A percentile compares a stretch with the other conserved stretches of the same genome.
Conservation (phyloP, 2,113 vertebrate genomes). For the Dipodomys stephensi region DNA sequence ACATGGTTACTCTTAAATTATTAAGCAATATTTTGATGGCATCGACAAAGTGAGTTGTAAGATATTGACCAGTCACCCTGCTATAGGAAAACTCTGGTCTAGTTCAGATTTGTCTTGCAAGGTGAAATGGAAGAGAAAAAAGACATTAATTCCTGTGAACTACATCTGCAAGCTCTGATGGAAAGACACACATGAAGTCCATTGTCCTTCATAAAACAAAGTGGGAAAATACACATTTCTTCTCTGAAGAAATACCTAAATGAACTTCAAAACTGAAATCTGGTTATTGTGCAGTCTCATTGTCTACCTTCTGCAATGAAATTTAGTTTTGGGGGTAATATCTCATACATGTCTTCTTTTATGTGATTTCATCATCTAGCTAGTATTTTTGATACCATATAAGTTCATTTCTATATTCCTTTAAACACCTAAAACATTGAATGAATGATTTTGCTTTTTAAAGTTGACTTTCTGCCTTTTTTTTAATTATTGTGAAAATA, state of each 20-base stretch:
- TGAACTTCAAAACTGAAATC: conserved; percentile 69
- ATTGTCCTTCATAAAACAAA: conserved; percentile 76
- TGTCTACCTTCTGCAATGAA: conserved; percentile 4
- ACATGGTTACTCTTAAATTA: conserved; percentile 87
- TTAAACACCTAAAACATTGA: neutral
- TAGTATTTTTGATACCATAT: neutral
- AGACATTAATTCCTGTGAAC: conserved; percentile 83
- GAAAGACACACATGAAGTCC: conserved; percentile 74
- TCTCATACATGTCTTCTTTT: conserved; percentile 18
- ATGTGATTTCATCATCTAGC: conserved; percentile 5
- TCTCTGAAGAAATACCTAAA: conserved; percentile 74
- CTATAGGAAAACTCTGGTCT: conserved; percentile 71
- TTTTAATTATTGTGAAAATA: too few species aligned
- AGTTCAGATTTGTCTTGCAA: conserved; percentile 80
- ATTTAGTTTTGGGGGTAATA: conserved; percentile 32
- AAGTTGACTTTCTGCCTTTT: too few species aligned
- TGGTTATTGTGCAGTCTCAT: conserved; percentile 16
- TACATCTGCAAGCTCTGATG: conserved; percentile 78
- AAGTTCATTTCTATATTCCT: neutral
- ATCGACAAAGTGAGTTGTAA: conserved; percentile 84
- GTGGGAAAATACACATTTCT: conserved; percentile 50
- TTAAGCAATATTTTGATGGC: conserved; percentile 88
- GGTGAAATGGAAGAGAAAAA: conserved; percentile 87
- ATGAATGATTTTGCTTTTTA: neutral
- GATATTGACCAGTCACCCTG: conserved; percentile 83